A percentile compares a stretch with the other conserved stretches of the same genome.
phyloP scores from a whole-genome alignment of 2,113 vertebrate species.

The Emydocephalus ijimae region DNA sequence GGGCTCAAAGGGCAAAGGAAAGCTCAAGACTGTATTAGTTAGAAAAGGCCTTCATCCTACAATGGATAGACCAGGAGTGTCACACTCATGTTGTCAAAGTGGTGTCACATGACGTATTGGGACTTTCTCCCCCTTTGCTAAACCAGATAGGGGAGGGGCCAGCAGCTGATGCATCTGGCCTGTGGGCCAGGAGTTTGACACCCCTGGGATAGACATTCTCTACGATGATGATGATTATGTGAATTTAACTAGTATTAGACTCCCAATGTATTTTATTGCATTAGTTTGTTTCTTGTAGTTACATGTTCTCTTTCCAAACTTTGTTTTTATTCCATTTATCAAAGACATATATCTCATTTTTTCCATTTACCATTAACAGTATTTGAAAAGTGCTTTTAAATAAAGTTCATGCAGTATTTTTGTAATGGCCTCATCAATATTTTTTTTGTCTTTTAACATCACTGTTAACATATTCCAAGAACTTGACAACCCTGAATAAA shows the following conservation, averaged over 20 bases:
- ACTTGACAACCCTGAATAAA: not conserved
- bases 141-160: no score
- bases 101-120: no score
- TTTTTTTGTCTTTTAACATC: not conserved
- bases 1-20: not conserved
- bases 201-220: not conserved
- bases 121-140: no score
- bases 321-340: not conserved
- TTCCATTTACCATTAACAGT: not conserved
- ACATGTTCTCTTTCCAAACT: not conserved
- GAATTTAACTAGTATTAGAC: not conserved
- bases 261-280: not conserved
- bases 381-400: not conserved
- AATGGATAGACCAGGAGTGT: not conserved
- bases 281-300: not conserved
- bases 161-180: no score
- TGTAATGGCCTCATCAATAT: not conserved
- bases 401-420: not conserved
- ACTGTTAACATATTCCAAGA: not conserved
- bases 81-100: no score
- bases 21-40: not conserved
- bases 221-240: not conserved
- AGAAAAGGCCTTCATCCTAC: not conserved
- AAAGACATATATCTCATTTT: not conserved
- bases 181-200: no score